Base-by-base conservation (phyloP, 2,888 invertebrate genomes). In the Dolichopus griseipennis region DNA sequence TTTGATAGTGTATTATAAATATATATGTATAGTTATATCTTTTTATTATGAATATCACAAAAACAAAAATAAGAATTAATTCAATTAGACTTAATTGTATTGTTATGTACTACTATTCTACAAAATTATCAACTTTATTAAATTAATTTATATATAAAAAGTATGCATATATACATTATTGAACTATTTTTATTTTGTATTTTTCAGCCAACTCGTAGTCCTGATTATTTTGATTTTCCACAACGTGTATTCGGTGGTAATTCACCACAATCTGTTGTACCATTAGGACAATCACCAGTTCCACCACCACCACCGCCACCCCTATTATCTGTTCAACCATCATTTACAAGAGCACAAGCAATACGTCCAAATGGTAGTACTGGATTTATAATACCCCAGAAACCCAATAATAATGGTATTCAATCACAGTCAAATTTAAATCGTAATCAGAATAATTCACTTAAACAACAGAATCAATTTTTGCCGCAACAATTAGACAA, bases 211-310 rank as follows among this genome's bases (percentile, higher is more conserved):
- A 76, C 76, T 63, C 79, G 79, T 67, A 79, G 76, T 68, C 73
- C 79, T 67, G 81, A 81, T 66, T 80, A 76, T 72, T 81, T 77
- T 73, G 81, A 81, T 72, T 78, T 81, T 67, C 81, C 81, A 71
- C 82, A 82, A 69, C 77, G 81, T 70, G 81, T 82, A 71, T 81
- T 81, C 74, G 80, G 80, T 65, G 15, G 52, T 52, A 52, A 52
- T 52, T 15, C 52, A 52, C 52, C 52, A 18, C 52, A 52, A n/a
- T 52, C 52, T 18, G 52, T 52, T 2, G 74, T 73, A 68, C 76
- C 72, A 20, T 43, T 65, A n/a, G 64, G 71, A 66, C 64, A 65
- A 10, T 64, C 67, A 34, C 64, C 69, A 52, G 71, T 68, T 70
- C 71, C 71, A 70, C 71, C 74, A 20, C 66, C 68, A 66, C 69